Percentiles rank a stretch among this genome's conserved stretches.
Conservation (phyloP, 2,113 vertebrate genomes). For the Barnardius zonarius region DNA sequence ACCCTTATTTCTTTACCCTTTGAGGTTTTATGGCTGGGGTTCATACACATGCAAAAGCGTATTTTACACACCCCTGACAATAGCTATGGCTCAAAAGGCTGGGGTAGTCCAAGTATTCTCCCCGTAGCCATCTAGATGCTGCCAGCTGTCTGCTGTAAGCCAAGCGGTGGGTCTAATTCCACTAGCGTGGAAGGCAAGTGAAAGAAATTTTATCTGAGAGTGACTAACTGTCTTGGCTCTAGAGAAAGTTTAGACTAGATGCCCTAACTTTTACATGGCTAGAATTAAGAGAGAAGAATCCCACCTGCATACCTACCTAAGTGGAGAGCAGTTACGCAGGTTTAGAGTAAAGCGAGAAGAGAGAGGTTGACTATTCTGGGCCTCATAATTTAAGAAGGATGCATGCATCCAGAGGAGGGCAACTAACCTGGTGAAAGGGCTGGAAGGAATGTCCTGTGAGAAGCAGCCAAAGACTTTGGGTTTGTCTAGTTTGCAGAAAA, state of each 20-base stretch:
- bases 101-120: neutral
- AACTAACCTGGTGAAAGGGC: neutral
- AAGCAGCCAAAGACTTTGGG: neutral
- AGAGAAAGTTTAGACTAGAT: neutral
- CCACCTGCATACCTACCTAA: neutral
- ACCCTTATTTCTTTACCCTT: neutral
- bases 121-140: neutral
- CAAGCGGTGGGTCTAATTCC: neutral
- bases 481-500: neutral
- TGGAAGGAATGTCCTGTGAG: neutral
- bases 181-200: neutral
- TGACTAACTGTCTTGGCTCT: neutral
- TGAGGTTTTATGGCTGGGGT: neutral
- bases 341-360: neutral
- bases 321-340: neutral
- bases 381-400: neutral
- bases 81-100: neutral
- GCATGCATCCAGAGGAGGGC: neutral
- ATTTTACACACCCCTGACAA: neutral
- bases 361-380: neutral
- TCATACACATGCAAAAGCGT: neutral
- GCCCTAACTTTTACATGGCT: neutral
- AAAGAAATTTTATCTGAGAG: neutral
- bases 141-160: neutral
- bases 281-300: neutral